A percentile compares a stretch with the other conserved stretches of the same genome.
These are phyloP conservation scores for Napeogenes inachia DNA, from an alignment of 2,888 invertebrate species.

Conservation along the genomic window DNA sequence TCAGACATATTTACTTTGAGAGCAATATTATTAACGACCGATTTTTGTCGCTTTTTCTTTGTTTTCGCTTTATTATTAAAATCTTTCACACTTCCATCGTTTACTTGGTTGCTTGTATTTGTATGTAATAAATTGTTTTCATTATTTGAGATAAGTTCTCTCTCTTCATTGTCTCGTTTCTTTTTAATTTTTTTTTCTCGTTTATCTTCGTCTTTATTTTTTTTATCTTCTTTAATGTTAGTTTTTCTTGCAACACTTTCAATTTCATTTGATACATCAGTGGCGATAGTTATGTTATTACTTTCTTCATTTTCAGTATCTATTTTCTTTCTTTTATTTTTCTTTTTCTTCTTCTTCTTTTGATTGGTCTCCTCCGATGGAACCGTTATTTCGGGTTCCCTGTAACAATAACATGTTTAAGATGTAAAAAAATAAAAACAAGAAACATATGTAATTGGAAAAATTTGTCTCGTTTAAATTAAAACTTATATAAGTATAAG, in stretches of 20 bases:
- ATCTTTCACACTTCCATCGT: constrained; percentile 24
- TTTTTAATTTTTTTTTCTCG: constrained; percentile 25
- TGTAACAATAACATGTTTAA: constrained; percentile 30
- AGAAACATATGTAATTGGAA: too few relatives aligned
- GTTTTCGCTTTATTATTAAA: constrained; percentile 22
- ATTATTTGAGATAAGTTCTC: constrained; percentile 28
- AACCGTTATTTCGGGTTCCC: constrained; percentile 58
- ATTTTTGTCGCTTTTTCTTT: constrained; percentile 30
- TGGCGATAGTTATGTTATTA: constrained; percentile 9
- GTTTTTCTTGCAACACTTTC: background rate
- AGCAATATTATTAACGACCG: constrained; percentile 10
- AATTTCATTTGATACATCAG: background rate
- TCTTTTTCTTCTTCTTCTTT: constrained; percentile 64
- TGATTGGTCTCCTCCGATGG: constrained; percentile 53
- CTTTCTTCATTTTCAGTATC: constrained; percentile 37
- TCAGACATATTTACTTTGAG: constrained; percentile 24
- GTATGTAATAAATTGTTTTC: constrained; percentile 4
- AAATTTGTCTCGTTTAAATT: too few relatives aligned
- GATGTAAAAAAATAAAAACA: too few relatives aligned
- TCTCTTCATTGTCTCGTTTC: constrained; percentile 26
- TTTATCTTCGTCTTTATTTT: constrained; percentile 32
- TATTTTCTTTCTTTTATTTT: constrained; percentile 50
- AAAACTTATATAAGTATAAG: too few relatives aligned
- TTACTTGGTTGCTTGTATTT: background rate
- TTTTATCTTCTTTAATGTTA: constrained; percentile 18